These are phyloP conservation scores for Lordiphosa andalusiaca DNA, from an alignment of 2,888 invertebrate species.

Conservation along the genomic window DNA sequence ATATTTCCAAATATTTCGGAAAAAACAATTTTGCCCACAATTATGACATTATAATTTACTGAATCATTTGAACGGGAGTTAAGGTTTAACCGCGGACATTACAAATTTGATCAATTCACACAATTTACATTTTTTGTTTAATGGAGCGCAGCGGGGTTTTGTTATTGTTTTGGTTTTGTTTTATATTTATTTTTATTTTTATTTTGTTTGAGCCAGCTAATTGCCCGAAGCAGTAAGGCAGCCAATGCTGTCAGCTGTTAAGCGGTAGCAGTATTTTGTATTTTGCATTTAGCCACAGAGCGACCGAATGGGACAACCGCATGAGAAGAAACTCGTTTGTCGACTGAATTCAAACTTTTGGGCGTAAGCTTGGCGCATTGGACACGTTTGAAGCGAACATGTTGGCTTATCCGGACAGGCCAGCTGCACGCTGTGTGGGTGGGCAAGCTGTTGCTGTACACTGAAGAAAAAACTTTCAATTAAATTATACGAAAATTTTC, in stretches of 20 bases:
- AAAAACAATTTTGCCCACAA: not conserved
- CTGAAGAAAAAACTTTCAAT: not conserved
- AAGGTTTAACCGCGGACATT: conserved; percentile 3
- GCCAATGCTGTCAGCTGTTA: conserved; percentile 1
- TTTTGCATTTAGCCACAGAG: conserved; percentile 17
- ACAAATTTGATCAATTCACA: conserved; percentile 11
- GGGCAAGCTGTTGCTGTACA: conserved; percentile 33
- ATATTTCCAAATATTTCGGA: not conserved
- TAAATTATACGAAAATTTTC: no score
- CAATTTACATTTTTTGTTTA: conserved; percentile 26
- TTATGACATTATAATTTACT: not conserved
- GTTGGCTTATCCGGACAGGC: conserved; percentile 34
- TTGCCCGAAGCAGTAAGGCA: conserved; percentile 7
- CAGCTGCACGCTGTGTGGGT: conserved; percentile 18
- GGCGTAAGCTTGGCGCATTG: not conserved
- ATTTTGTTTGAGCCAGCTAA: conserved; percentile 17
- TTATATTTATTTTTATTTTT: not conserved
- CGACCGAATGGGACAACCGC: conserved; percentile 28
- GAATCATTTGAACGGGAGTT: not conserved
- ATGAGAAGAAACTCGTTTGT: conserved; percentile 59
- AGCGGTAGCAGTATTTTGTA: not conserved
- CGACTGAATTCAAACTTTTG: conserved; percentile 39
- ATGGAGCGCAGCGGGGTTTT: conserved; percentile 32
- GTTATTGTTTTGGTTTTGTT: conserved; percentile 9
- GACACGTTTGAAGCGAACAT: conserved; percentile 38